Evolutionary conservation across 2,888 invertebrate genomes (phyloP).

Genomic region (Cheilosia vernalis): DNA sequence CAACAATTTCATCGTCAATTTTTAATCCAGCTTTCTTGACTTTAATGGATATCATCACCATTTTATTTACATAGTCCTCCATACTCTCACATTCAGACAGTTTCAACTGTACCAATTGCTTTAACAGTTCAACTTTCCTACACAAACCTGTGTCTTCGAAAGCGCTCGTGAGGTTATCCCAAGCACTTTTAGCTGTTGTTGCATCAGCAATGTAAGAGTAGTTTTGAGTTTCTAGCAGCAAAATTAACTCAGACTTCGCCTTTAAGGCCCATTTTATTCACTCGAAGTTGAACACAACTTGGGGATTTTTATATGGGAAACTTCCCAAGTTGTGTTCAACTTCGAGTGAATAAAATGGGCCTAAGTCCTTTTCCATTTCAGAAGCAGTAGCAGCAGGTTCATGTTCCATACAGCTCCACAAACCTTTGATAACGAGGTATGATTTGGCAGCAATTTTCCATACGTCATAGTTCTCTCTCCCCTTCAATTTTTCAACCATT

Average conservation of each 20-base stretch:
- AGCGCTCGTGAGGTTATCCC: constrained; percentile 31
- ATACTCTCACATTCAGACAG: constrained; percentile 32
- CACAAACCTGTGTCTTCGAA: constrained; percentile 37
- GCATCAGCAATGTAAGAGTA: constrained; percentile 36
- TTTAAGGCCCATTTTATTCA: no score
- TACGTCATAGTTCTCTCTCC: constrained; percentile 29
- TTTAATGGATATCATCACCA: constrained; percentile 6
- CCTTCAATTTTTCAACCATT: constrained; percentile 36
- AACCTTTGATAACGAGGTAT: constrained; percentile 16
- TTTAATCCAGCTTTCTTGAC: constrained; percentile 45
- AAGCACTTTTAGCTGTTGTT: constrained; percentile 29
- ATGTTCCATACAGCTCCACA: constrained; percentile 15
- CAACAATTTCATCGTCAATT: not conserved
- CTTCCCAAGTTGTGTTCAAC: no score
- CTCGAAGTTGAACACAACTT: no score
- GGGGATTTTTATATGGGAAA: no score
- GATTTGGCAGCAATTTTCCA: constrained; percentile 29
- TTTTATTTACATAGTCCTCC: constrained; percentile 21
- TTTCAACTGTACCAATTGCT: constrained; percentile 41
- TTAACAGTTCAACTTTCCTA: constrained; percentile 28
- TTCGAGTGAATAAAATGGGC: no score
- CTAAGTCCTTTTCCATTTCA: constrained; percentile 11
- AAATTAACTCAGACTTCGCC: constrained; percentile 24
- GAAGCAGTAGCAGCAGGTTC: constrained; percentile 2
- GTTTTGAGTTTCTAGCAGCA: constrained; percentile 27